phyloP scores from a whole-genome alignment of 1,140 invertebrate genomes.

The Metopolophium dirhodum region DNA sequence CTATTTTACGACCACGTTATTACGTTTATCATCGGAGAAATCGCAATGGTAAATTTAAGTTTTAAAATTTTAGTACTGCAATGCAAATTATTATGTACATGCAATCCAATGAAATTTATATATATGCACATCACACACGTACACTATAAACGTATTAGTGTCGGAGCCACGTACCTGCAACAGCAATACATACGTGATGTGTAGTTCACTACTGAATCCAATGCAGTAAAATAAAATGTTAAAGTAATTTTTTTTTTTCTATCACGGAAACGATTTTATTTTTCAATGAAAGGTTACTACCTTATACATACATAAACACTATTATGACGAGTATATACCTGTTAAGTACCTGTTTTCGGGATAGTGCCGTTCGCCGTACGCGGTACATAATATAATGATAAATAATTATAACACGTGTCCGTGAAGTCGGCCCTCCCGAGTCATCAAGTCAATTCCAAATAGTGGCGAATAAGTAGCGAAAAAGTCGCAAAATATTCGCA shows the following conservation, averaged over 20 bases:
- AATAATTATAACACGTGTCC: not conserved
- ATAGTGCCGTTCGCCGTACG: not conserved
- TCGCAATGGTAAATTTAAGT: not conserved
- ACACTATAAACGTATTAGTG: conserved; percentile 10
- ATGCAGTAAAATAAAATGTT: not conserved
- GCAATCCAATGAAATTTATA: not conserved
- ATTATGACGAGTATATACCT: not conserved
- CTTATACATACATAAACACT: not conserved
- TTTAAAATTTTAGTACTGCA: not conserved
- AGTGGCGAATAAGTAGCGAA: not conserved
- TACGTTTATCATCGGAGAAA: not conserved
- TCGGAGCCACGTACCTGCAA: not conserved
- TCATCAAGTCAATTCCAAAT: not conserved
- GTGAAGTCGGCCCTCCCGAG: not conserved
- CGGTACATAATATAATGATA: not conserved
- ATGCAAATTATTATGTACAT: not conserved
- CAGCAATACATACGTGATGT: not conserved
- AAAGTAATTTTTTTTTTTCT: not conserved
- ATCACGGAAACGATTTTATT: conserved; percentile 9
- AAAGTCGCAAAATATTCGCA: not conserved
- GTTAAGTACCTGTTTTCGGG: not conserved
- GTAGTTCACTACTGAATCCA: not conserved
- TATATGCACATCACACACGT: not conserved
- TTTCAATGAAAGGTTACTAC: conserved; percentile 1
- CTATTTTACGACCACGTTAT: not conserved